Percentiles rank a stretch among this genome's conserved stretches.
These are phyloP conservation scores for Macrophya annulata DNA, from an alignment of 2,888 invertebrate genomes.

Conservation along the genomic window DNA sequence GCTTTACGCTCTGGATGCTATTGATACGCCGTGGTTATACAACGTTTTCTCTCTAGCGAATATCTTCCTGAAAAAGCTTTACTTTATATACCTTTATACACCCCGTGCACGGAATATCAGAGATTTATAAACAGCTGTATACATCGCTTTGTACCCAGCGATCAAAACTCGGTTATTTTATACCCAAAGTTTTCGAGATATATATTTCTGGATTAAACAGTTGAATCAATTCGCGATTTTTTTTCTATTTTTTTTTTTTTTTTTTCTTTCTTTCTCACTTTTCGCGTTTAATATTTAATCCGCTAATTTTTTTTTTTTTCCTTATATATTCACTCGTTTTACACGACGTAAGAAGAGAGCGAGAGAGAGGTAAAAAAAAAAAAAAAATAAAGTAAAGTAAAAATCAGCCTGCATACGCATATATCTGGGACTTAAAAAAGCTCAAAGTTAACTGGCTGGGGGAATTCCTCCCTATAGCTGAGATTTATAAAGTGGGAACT, in stretches of 20 bases:
- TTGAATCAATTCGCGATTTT: neutral
- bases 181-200: neutral
- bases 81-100: neutral
- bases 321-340: neutral
- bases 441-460: slow-evolving; percentile 26
- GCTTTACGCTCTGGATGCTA: slow-evolving; percentile 40
- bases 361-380: neutral
- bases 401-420: neutral
- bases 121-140: slow-evolving; percentile 9
- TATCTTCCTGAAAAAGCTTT: neutral
- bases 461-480: neutral
- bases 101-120: neutral
- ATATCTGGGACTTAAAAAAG: slow-evolving; percentile 5
- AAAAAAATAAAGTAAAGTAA: neutral
- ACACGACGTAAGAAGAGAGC: neutral
- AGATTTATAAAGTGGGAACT: slow-evolving; percentile 25
- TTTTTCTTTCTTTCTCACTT: neutral
- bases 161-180: neutral
- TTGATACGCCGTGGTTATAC: slow-evolving; percentile 19
- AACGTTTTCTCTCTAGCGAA: neutral
- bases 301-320: too few species aligned
- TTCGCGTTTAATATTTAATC: too few species aligned
- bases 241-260: neutral
- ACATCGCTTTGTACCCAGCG: neutral
- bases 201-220: neutral